Base-by-base conservation (phyloP, 2,888 invertebrate genomes). In the Homarus gammarus region DNA sequence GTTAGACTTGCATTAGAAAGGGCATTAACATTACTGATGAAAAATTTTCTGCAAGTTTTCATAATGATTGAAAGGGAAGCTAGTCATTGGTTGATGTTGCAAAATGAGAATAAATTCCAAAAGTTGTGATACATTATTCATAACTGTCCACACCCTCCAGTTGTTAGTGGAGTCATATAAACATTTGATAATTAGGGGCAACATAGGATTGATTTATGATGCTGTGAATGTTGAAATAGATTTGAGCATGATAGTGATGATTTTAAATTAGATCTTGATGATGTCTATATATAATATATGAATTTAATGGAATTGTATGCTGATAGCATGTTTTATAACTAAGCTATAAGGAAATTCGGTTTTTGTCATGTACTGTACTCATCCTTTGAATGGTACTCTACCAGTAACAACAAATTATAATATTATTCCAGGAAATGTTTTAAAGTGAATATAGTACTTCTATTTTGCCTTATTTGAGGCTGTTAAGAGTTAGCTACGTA, bases 61-160 rank as follows among this genome's bases (percentile, higher is more conserved):
- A 78, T 31, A 85, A 40, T 64, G 73, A 38, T 40, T 68, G 78
- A 85, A 68, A 51, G 85, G 85, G 78, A 77, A 85, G 68, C 85
- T 85, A 85, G 85, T 85, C 85, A 85, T 78, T 78, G 68, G 64
- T 77, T 85, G 75, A 40, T 85, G 36, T 85, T 68, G 31, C 33
- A 12, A 77, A 64, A 77, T 44, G 49, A 56, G 36, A 38, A 22
- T 18, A 33, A 33, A 79, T 22, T 79, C 5, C 8, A 36, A 22
- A 36, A 22, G 56, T 79, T 79, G 78, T 79, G 78, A 79, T 79
- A 31, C 6, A 36, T n/a, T 15, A 18, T 36, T 79, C 78, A 79
- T 56, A 56, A 79, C 36, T 18, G 33, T 79, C 56, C 78, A 79
- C 56, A 15, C 36, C 31, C 56, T n/a, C 33, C 40, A 31, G 15